These are phyloP conservation scores for Halcyon badia DNA, from an alignment of 2,797 vertebrate species.

Conservation along the genomic window DNA sequence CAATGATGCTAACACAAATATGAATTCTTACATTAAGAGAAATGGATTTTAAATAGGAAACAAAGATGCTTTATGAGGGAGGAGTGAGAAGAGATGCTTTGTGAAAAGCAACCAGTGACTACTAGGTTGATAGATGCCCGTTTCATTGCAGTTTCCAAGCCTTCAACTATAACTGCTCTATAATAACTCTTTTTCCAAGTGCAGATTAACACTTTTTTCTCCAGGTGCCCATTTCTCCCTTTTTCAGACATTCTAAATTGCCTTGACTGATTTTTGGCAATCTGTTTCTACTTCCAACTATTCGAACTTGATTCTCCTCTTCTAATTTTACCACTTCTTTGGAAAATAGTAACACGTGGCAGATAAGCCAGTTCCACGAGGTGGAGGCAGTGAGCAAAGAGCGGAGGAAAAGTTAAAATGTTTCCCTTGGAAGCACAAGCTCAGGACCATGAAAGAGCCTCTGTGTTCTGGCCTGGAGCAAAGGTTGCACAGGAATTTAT, in stretches of 20 bases:
- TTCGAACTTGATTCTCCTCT: not conserved
- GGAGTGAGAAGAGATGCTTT: not conserved
- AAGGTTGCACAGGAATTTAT: not conserved
- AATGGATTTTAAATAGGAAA: not conserved
- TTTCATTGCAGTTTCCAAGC: not conserved
- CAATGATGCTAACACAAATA: not conserved
- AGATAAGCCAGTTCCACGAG: not conserved
- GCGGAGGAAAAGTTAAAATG: not conserved
- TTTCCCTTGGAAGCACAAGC: not conserved
- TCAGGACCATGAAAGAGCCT: not conserved
- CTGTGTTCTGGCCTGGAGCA: rapidly evolving
- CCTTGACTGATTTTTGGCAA: not conserved
- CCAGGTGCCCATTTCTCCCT: not conserved
- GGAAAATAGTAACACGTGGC: rapidly evolving
- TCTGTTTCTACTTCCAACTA: not conserved
- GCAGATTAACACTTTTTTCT: not conserved
- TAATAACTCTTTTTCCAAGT: not conserved
- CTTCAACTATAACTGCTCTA: not conserved
- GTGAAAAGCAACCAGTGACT: not conserved
- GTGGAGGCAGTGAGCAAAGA: slow-evolving; percentile 25
- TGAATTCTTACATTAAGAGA: not conserved
- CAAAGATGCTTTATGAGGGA: not conserved
- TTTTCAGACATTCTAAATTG: not conserved
- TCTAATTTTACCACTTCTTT: rapidly evolving
- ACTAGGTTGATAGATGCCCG: not conserved